These are phyloP conservation scores for Nebria brevicollis DNA, from an alignment of 2,888 invertebrate genomes.

Conservation along the genomic window DNA sequence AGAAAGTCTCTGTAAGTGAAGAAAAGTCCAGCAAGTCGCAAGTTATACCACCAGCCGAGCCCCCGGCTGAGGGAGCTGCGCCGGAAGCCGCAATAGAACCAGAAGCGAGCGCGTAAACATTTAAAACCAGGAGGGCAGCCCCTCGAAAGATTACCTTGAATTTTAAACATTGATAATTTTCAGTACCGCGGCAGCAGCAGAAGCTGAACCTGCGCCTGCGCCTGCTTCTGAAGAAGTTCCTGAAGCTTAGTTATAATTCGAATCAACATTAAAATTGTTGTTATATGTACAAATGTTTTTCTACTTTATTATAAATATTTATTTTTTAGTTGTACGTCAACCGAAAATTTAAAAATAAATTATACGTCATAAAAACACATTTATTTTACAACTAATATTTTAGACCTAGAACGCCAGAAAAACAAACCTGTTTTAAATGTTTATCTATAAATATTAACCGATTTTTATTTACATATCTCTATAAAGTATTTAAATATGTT, in stretches of 20 bases:
- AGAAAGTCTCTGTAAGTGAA: conserved; percentile 31
- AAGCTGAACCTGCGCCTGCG: conserved; percentile 25
- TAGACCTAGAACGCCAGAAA: background rate
- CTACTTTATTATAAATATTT: conserved; percentile 9
- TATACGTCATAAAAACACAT: background rate
- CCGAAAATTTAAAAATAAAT: conserved; percentile 23
- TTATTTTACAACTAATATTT: background rate
- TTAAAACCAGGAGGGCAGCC: background rate
- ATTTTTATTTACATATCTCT: conserved; percentile 7
- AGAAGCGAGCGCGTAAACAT: background rate
- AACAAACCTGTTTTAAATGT: conserved; percentile 3
- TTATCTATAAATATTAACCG: conserved; percentile 4
- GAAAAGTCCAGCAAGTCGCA: background rate
- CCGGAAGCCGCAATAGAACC: background rate
- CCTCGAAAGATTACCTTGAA: background rate
- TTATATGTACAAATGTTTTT: conserved; percentile 5
- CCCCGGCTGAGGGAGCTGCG: conserved; percentile 9
- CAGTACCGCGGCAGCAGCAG: conserved; percentile 28
- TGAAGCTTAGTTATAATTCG: conserved; percentile 9
- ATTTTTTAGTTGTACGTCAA: conserved; percentile 17
- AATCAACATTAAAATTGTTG: conserved; percentile 13
- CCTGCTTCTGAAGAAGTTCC: conserved; percentile 37
- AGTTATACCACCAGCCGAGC: conserved; percentile 20
- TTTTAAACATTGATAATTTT: background rate
- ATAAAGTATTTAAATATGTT: background rate